These are phyloP conservation scores for Agrochola circellaris DNA, from an alignment of 2,888 invertebrate species.

Conservation along the genomic window DNA sequence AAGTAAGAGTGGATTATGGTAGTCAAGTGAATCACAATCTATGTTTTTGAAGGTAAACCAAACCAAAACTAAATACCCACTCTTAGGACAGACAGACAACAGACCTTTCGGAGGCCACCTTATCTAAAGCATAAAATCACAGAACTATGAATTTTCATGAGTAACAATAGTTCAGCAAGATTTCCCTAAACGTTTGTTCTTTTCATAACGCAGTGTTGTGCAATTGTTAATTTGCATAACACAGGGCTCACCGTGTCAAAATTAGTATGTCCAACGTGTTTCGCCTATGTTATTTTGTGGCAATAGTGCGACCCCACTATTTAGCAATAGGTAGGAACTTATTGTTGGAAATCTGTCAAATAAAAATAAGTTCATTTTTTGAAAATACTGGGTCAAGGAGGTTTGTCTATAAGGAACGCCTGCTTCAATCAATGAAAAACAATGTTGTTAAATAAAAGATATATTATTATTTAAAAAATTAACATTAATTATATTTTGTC, in stretches of 20 bases:
- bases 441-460: too few species aligned
- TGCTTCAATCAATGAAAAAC: background rate
- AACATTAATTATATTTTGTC: too few species aligned
- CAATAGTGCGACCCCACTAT: constrained; percentile 16
- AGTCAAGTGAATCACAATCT: background rate
- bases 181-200: constrained; percentile 36
- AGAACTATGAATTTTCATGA: constrained; percentile 13
- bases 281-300: constrained; percentile 33
- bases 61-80: background rate
- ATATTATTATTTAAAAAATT: too few species aligned
- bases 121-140: background rate
- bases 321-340: background rate
- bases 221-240: constrained; percentile 46
- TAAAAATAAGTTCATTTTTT: background rate
- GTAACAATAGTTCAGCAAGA: constrained; percentile 5
- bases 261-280: constrained; percentile 54
- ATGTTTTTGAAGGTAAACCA: background rate
- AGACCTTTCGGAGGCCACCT: background rate
- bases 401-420: background rate
- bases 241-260: constrained; percentile 40
- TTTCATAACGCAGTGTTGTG: constrained; percentile 24
- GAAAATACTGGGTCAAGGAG: background rate
- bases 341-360: background rate
- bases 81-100: background rate
- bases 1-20: background rate